These are phyloP conservation scores for Cavia aperea DNA, from an alignment of 2,113 vertebrate genomes.

Conservation along the genomic window DNA sequence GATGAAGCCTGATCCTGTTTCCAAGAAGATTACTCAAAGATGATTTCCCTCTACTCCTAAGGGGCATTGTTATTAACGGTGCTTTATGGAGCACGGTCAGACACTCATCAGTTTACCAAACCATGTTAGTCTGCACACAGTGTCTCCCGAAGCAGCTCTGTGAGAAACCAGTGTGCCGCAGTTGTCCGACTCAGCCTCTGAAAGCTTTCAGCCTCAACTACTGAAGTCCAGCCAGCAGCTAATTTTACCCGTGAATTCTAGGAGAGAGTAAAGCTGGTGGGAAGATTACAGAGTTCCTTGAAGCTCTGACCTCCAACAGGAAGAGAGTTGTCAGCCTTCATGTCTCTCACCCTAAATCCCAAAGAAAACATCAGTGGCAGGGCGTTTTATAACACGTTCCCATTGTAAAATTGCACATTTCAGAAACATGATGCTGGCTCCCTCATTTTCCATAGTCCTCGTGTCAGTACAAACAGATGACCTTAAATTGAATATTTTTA, in stretches of 20 bases:
- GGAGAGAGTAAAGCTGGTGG: constrained; percentile 88
- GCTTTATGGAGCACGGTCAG: constrained; percentile 58
- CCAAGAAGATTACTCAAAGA: constrained; percentile 51
- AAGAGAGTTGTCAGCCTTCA: constrained; percentile 86
- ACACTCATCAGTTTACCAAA: constrained; percentile 53
- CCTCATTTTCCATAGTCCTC: constrained; percentile 67
- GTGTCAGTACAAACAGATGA: constrained; percentile 73
- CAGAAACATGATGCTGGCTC: constrained; percentile 75
- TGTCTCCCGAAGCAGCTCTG: constrained; percentile 75
- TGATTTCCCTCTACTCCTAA: constrained; percentile 52
- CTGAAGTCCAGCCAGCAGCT: constrained; percentile 85
- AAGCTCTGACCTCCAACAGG: constrained; percentile 93
- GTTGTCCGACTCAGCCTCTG: constrained; percentile 76
- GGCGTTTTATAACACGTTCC: constrained; percentile 88
- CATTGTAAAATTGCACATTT: constrained; percentile 83
- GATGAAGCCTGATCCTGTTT: constrained; percentile 24
- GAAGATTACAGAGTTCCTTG: constrained; percentile 93
- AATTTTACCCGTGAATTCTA: constrained; percentile 86
- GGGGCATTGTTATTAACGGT: constrained; percentile 36
- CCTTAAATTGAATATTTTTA: constrained; percentile 71
- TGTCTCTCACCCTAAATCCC: constrained; percentile 84
- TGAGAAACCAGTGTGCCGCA: constrained; percentile 78
- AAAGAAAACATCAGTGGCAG: constrained; percentile 88
- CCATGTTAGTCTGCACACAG: constrained; percentile 68
- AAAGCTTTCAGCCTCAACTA: constrained; percentile 78